Conservation (phyloP, 2,888 invertebrate species). For the Tricholauxania praeusta region DNA sequence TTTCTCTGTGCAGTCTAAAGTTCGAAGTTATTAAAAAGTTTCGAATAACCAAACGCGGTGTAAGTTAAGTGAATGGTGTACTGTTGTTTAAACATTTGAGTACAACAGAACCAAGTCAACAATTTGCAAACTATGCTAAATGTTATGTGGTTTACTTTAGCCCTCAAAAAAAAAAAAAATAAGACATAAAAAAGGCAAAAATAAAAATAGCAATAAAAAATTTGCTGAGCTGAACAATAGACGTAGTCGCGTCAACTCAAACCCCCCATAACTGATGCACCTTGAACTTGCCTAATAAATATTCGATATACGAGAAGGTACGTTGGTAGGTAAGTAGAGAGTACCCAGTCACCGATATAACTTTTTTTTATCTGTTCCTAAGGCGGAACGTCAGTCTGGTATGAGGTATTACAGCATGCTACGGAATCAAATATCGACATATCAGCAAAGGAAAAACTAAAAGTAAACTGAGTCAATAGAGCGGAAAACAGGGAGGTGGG, state of each 20-base stretch:
- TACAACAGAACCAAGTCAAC: constrained; percentile 8
- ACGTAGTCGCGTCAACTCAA: neutral
- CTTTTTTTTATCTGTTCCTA: too few relatives aligned
- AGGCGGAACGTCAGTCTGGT: too few relatives aligned
- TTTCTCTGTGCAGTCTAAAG: neutral
- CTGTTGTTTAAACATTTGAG: constrained; percentile 7
- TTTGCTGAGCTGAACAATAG: neutral
- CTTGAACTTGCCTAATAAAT: constrained; percentile 28
- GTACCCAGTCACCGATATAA: too few relatives aligned
- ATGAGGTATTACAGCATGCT: neutral
- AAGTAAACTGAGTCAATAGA: neutral
- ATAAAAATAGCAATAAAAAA: constrained; percentile 2
- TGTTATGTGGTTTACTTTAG: neutral
- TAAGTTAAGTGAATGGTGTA: neutral
- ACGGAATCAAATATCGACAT: constrained; percentile 21
- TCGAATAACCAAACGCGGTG: neutral
- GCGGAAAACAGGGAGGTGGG: neutral
- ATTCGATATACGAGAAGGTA: neutral
- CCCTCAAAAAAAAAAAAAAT: neutral
- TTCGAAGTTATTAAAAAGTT: constrained; percentile 9
- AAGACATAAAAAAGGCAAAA: neutral
- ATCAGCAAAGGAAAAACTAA: neutral
- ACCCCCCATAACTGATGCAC: constrained; percentile 1
- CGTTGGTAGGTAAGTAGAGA: neutral
- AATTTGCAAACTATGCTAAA: constrained; percentile 13